Percentiles rank a stretch among this genome's conserved stretches.
These are phyloP conservation scores for Aphis craccivora DNA, from an alignment of 1,140 invertebrate species.

Conservation along the genomic window DNA sequence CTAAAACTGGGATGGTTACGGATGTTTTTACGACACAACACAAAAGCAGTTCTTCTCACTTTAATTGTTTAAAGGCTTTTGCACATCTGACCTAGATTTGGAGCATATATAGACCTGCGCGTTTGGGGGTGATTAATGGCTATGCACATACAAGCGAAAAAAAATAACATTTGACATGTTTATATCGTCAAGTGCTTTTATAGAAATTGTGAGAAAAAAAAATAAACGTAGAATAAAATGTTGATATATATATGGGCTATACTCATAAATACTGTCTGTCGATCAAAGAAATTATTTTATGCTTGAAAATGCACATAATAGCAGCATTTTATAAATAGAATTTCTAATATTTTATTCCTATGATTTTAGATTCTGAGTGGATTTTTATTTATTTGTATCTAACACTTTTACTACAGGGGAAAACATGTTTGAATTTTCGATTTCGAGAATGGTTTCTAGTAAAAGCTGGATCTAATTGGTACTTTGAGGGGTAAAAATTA, in stretches of 20 bases:
- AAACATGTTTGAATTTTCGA: neutral
- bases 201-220: neutral
- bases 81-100: conserved; percentile 15
- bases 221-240: neutral
- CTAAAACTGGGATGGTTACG: neutral
- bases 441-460: neutral
- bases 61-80: conserved; percentile 8
- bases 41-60: neutral
- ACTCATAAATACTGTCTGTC: neutral
- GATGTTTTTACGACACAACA: conserved; percentile 14
- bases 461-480: neutral
- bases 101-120: neutral
- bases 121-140: conserved; percentile 16
- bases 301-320: neutral
- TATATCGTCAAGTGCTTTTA: conserved; percentile 29
- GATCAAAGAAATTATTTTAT: neutral
- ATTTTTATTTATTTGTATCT: neutral
- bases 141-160: neutral
- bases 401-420: too few relatives aligned
- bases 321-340: neutral
- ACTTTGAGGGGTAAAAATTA: too few relatives aligned
- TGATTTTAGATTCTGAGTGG: neutral
- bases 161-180: neutral
- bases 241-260: neutral
- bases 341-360: neutral